phyloP scores from a whole-genome alignment of 2,888 invertebrate genomes.

The Drosophila mimetica region DNA sequence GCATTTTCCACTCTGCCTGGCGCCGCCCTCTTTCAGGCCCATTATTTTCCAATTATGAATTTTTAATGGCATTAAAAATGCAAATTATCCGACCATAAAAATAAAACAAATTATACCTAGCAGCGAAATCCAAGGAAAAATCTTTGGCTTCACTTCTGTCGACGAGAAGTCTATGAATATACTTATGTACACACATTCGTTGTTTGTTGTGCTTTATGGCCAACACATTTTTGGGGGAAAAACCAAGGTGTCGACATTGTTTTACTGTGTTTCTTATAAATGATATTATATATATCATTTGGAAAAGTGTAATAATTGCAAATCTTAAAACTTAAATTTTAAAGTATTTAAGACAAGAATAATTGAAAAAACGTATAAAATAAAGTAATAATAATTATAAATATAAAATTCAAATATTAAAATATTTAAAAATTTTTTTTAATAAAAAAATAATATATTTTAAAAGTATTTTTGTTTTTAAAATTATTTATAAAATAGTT shows the following conservation, averaged over 20 bases:
- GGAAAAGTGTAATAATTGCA: too few species aligned
- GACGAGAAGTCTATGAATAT: slow-evolving; percentile 29
- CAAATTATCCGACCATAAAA: slow-evolving; percentile 61
- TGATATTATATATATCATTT: background rate
- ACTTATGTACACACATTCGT: slow-evolving; percentile 2
- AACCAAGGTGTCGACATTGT: background rate
- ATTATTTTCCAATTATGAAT: slow-evolving; percentile 72
- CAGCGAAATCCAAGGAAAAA: slow-evolving; percentile 33
- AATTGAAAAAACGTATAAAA: too few species aligned
- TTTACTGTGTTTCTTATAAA: slow-evolving; percentile 1
- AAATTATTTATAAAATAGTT: too few species aligned
- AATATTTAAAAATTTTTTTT: too few species aligned
- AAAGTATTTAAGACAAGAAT: too few species aligned
- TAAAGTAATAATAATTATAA: too few species aligned
- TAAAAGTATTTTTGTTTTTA: too few species aligned
- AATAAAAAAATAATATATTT: too few species aligned
- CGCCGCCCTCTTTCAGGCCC: slow-evolving; percentile 25
- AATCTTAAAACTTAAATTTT: too few species aligned
- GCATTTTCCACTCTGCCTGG: slow-evolving; percentile 7
- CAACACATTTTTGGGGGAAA: slow-evolving; percentile 20
- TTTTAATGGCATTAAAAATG: slow-evolving; percentile 68
- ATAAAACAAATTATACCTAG: slow-evolving; percentile 32
- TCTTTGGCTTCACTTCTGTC: slow-evolving; percentile 39
- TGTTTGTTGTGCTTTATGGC: slow-evolving; percentile 20
- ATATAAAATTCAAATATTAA: too few species aligned